Percentiles rank a stretch among this genome's conserved stretches.
Conservation (phyloP, 2,113 vertebrate species). For the Cervus canadensis region DNA sequence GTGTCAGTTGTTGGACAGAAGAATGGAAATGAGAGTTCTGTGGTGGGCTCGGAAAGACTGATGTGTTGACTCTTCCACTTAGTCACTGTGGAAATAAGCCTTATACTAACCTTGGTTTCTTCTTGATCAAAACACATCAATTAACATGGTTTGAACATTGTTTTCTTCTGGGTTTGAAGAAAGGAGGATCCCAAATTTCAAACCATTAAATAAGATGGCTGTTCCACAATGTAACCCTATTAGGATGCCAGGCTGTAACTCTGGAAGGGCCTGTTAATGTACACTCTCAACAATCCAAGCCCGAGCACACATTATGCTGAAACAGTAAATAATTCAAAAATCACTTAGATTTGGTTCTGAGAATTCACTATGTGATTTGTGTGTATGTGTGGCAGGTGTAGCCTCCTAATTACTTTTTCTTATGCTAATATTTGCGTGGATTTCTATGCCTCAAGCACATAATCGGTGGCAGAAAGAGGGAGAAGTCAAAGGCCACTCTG, state of each 20-base stretch:
- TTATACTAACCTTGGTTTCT: constrained; percentile 61
- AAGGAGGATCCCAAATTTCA: constrained; percentile 63
- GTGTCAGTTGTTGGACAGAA: constrained; percentile 62
- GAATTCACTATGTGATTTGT: constrained; percentile 39
- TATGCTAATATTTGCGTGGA: constrained; percentile 62
- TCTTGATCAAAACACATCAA: constrained; percentile 74
- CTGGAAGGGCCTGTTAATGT: constrained; percentile 9
- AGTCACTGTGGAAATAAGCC: constrained; percentile 66
- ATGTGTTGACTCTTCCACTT: constrained; percentile 72
- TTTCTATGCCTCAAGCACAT: constrained; percentile 57
- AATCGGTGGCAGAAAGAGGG: constrained; percentile 49
- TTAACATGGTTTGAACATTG: constrained; percentile 54
- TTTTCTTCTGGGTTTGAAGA: constrained; percentile 53
- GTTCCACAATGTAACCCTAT: constrained; percentile 50
- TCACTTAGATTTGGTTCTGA: constrained; percentile 55
- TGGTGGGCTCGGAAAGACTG: constrained; percentile 57
- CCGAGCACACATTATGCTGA: constrained; percentile 2
- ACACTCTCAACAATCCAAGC: constrained; percentile 12
- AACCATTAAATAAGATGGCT: constrained; percentile 56
- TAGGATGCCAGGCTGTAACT: constrained; percentile 38
- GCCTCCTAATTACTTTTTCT: constrained; percentile 64
- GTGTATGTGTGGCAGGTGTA: constrained; percentile 58
- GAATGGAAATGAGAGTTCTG: constrained; percentile 64
- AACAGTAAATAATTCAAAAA: constrained; percentile 62
- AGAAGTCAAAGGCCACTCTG: constrained; percentile 52